Evolutionary conservation across 2,888 invertebrate genomes (phyloP).

Genomic region (Thalpophila matura): DNA sequence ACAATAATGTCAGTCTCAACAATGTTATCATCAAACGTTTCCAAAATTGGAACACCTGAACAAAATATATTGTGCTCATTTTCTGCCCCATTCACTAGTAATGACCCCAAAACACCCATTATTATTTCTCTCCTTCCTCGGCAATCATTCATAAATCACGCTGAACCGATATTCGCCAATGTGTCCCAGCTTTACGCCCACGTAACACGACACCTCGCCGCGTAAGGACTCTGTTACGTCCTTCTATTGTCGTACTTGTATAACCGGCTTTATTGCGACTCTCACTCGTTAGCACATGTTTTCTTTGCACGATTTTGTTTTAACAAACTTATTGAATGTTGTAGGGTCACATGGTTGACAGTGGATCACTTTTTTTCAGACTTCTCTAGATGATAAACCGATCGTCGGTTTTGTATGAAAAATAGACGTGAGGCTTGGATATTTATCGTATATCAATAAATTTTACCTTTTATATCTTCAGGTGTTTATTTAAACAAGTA

Average conservation of each 20-base stretch:
- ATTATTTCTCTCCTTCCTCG: not conserved
- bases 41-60: constrained; percentile 14
- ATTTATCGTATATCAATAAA: too few species aligned
- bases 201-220: constrained; percentile 62
- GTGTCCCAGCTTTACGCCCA: constrained; percentile 43
- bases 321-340: constrained; percentile 22
- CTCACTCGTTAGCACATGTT: constrained; percentile 41
- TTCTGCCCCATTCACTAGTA: constrained; percentile 35
- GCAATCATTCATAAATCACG: constrained; percentile 28
- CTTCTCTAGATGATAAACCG: too few species aligned
- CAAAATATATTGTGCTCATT: constrained; percentile 27
- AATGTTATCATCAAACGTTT: constrained; percentile 26
- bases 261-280: constrained; percentile 70
- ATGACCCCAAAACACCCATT: constrained; percentile 24
- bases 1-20: constrained; percentile 21
- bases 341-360: too few species aligned
- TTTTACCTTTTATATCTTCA: too few species aligned
- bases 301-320: constrained; percentile 30
- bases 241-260: constrained; percentile 69
- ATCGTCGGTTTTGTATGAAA: too few species aligned
- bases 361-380: too few species aligned
- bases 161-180: constrained; percentile 18
- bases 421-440: too few species aligned
- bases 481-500: too few species aligned
- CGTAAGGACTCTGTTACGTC: constrained; percentile 61